Conservation (phyloP, 1,140 invertebrate genomes). For the Rhagoletis pomonella region DNA sequence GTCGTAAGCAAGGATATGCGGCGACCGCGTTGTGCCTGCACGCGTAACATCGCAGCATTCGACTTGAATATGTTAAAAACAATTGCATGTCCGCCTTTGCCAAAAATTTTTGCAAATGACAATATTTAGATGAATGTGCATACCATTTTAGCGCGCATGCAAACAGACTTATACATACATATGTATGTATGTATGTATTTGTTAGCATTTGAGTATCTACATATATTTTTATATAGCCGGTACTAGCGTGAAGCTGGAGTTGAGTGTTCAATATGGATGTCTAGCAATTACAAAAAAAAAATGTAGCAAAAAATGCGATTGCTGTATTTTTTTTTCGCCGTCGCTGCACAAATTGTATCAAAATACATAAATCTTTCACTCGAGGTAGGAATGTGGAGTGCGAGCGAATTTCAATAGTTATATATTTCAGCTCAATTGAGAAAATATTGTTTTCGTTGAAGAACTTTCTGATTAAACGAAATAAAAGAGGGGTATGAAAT, state of each 20-base stretch:
- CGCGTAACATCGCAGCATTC: background rate
- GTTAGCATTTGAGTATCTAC: background rate
- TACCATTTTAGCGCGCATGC: background rate
- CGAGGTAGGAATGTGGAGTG: background rate
- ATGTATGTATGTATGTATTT: too few relatives aligned
- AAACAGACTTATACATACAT: too few relatives aligned
- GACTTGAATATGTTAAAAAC: slow-evolving; percentile 23
- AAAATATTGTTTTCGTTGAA: background rate
- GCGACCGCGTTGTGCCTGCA: background rate
- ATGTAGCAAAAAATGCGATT: background rate
- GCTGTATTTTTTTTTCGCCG: background rate
- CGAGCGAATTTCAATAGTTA: background rate
- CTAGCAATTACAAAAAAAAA: slow-evolving; percentile 48
- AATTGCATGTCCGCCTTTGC: slow-evolving; percentile 39
- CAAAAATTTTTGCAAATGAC: slow-evolving; percentile 23
- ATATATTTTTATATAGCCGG: slow-evolving; percentile 32
- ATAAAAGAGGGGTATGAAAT: background rate
- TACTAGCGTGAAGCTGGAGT: background rate
- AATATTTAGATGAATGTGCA: slow-evolving; percentile 47
- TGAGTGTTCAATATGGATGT: slow-evolving; percentile 12
- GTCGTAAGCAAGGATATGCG: slow-evolving; percentile 9
- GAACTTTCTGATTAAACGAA: background rate
- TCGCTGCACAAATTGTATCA: slow-evolving; percentile 14
- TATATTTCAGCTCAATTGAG: background rate
- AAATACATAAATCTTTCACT: slow-evolving; percentile 43